Conservation (phyloP, 2,888 invertebrate species). For the Lycocerus yunnanus region DNA sequence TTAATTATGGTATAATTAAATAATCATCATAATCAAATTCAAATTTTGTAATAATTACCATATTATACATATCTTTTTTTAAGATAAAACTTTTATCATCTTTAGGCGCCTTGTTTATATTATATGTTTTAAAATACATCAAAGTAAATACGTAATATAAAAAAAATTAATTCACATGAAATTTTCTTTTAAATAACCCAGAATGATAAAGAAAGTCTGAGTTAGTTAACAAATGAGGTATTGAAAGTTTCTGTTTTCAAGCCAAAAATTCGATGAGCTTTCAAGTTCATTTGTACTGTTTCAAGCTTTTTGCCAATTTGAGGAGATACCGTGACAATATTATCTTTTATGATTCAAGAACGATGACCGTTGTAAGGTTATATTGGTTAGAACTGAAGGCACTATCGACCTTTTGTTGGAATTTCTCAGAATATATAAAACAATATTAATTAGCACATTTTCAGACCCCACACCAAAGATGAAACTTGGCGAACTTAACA, state of each 20-base stretch:
- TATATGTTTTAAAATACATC: background rate
- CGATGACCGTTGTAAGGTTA: background rate
- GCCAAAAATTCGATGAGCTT: background rate
- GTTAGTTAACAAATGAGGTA: background rate
- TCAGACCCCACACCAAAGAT: background rate
- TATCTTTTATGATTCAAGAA: background rate
- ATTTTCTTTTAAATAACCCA: background rate
- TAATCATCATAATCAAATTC: background rate
- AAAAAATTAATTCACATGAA: background rate
- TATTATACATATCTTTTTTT: background rate
- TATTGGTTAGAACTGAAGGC: background rate
- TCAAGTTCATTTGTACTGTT: background rate
- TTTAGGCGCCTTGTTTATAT: background rate
- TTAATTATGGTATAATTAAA: background rate
- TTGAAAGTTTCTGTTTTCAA: background rate
- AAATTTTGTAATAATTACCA: background rate
- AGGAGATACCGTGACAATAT: too few relatives aligned
- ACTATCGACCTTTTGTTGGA: background rate
- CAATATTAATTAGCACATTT: background rate
- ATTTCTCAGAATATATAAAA: background rate
- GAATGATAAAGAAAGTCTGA: too few relatives aligned
- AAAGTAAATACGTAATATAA: background rate
- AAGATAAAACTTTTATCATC: background rate
- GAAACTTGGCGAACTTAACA: too few relatives aligned
- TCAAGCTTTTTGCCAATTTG: background rate